Conservation (phyloP, 1,140 invertebrate species). For the Drosophila insularis region DNA sequence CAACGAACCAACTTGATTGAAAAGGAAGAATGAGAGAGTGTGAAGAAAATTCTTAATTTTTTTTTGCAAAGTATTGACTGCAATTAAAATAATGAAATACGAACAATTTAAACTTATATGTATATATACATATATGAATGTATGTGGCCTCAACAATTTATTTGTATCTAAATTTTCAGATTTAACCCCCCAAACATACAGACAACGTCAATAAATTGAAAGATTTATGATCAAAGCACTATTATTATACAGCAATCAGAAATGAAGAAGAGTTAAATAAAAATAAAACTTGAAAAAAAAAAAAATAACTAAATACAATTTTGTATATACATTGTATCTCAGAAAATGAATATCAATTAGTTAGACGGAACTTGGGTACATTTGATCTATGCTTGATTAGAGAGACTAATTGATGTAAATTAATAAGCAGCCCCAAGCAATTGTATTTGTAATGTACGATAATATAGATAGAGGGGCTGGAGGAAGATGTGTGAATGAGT, state of each 20-base stretch:
- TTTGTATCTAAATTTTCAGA: conserved; percentile 35
- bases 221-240: conserved; percentile 14
- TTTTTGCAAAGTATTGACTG: too few species aligned
- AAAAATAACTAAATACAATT: conserved; percentile 7
- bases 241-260: conserved; percentile 8
- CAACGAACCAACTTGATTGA: too few species aligned
- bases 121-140: too few species aligned
- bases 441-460: conserved; percentile 3
- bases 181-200: conserved; percentile 27
- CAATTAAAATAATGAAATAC: too few species aligned
- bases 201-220: conserved; percentile 11
- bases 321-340: conserved; percentile 34
- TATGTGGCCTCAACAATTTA: conserved; percentile 43
- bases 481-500: neutral
- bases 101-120: too few species aligned
- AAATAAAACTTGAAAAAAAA: neutral
- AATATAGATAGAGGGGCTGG: neutral
- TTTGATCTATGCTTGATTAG: conserved; percentile 43
- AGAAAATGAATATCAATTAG: conserved; percentile 60
- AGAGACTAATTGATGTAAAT: conserved; percentile 52
- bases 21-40: too few species aligned
- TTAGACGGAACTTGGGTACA: conserved; percentile 4
- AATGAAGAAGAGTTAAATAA: too few species aligned
- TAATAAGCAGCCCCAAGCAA: conserved; percentile 45
- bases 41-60: too few species aligned